Evolutionary conservation across 2,797 vertebrate species (phyloP).

Genomic region (Silurus aristotelis): DNA sequence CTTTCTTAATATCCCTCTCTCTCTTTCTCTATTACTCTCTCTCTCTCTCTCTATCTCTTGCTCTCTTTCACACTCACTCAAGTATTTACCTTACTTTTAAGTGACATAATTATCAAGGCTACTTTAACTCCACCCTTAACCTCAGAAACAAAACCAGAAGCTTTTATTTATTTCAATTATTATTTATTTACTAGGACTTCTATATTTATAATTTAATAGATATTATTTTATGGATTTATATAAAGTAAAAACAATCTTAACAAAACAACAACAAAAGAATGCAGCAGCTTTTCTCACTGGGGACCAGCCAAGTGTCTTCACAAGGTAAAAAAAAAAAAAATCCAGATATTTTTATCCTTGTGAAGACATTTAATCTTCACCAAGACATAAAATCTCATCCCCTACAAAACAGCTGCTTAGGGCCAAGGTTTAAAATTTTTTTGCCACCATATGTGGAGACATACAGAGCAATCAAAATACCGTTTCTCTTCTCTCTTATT

Average conservation of each 20-base stretch:
- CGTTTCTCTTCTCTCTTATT: no score
- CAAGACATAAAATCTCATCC: neutral
- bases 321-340: no score
- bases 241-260: neutral
- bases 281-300: neutral
- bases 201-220: neutral
- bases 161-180: neutral
- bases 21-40: neutral
- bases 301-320: neutral
- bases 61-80: neutral
- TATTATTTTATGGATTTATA: neutral
- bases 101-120: neutral
- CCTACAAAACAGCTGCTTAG: neutral
- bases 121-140: neutral
- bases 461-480: no score
- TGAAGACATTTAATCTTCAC: neutral
- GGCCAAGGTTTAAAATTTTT: no score
- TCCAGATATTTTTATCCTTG: neutral
- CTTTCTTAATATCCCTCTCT: neutral
- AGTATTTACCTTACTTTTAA: neutral
- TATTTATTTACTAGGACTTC: no score
- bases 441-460: no score
- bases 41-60: neutral
- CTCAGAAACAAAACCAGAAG: neutral
- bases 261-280: neutral